Evolutionary conservation across 2,888 invertebrate species (phyloP), one percentile per base, ranked within the genome.

Genomic region (Selenia dentaria): DNA sequence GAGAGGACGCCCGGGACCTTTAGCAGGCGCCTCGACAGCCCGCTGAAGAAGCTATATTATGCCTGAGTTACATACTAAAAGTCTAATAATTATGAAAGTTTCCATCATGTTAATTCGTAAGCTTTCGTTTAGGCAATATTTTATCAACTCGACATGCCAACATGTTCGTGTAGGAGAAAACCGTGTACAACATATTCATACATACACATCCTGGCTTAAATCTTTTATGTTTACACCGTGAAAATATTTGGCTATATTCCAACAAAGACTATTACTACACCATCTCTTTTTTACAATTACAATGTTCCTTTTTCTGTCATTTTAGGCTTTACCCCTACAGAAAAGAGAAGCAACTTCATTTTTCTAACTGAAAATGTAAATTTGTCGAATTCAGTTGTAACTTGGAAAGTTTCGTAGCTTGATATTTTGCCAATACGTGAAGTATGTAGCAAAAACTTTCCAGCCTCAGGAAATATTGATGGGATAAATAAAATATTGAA

Each of bases 351-450:
- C 0, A 18, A 11, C 14, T 2, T 0, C 3, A 31, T 3, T 25
- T 37, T 24, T 9, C 2, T 6, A 10, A 18, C 22, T 37, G 50
- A 31, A 37, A 27, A 9, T 12, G 13, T 22, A 46, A 48, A 12
- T 0, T 42, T 47, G 44, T 46, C 9, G 13, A 41, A 41, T 34
- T 39, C 40, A 34, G 48, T 44, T 54, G 54, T 41, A 44, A 46
- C 44, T 57, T 51, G 56, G 40, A 58, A 61, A 59, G 46, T 59
- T 62, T 54, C 27, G 24, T 48, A 51, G 46, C 46, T 56, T 57
- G 60, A 62, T 60, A 54, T 59, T 63, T 60, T 63, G 55, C 57
- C 63, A 59, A 61, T 63, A 62, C 51, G 47, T 52, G 48, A 53
- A 41, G 35, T 40, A 36, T 45, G 43, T 57, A 46, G 18, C 42